Base-by-base conservation (phyloP, 2,888 invertebrate species). In the Tyria jacobaeae region DNA sequence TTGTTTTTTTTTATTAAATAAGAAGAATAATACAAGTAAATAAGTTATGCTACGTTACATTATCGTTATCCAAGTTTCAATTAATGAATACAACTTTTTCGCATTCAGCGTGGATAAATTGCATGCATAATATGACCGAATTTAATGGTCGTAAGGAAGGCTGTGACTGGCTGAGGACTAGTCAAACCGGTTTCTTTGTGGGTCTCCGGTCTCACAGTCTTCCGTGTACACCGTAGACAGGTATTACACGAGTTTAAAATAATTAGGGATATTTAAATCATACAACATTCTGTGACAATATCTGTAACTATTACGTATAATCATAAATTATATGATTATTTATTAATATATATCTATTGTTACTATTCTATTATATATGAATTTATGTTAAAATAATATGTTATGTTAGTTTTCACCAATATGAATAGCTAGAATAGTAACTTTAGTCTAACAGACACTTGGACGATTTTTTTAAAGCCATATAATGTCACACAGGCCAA, bases 161-260 rank as follows among this genome's bases (percentile, higher is more conserved):
- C 64, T 48, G 64, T 58, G 27, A 7, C 44, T 62, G 47, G 58
- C 57, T 37, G 52, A 56, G 54, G 57, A 71, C 78, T 55, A 27
- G 69, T 49, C 47, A 25, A 59, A 81, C 81, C 71, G 72, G 81
- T 80, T 68, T 27, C 39, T 66, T 62, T 61, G 39, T 73, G 65
- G 63, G 65, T 64, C 66, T 62, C 57, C 1, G 62, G 64, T 64
- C 65, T 61, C 57, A 1, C 15, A 37, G 57, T 66, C 79, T 79
- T 77, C 77, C 78, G 71, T 57, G 49, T 70, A 35, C 44, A 51
- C 61, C 57, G 58, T 59, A 60, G 64, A 7, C 31, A 17, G 51
- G 58, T 60, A 60, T 54, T 34, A 27, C 53, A 41, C 44, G 57
- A 54, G 25, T 12, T 39, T 44, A 21, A 53, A n/a, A 57, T 57